Evolutionary conservation across 2,888 invertebrate species (phyloP).

Genomic region (Chesias legatella): DNA sequence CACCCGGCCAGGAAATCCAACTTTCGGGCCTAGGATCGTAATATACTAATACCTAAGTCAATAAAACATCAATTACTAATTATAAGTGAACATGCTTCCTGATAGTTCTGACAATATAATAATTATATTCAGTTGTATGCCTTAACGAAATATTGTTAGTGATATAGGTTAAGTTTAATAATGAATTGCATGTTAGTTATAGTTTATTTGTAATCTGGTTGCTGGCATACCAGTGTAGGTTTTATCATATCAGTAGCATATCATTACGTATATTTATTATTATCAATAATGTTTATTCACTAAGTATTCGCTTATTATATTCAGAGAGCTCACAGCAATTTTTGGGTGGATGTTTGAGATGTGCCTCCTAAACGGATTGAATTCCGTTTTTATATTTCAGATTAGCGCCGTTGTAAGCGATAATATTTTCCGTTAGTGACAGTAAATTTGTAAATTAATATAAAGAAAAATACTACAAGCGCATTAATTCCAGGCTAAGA

Average conservation of each 20-base stretch:
- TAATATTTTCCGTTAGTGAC: too few relatives aligned
- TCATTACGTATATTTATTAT: constrained; percentile 58
- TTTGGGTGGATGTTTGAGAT: neutral
- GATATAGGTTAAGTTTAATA: constrained; percentile 61
- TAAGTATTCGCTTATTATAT: constrained; percentile 18
- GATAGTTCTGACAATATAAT: constrained; percentile 77
- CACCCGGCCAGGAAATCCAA: too few relatives aligned
- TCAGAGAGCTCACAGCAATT: constrained; percentile 4
- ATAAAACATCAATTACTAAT: constrained; percentile 71
- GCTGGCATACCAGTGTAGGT: constrained; percentile 72
- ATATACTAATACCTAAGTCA: constrained; percentile 52
- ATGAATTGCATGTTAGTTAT: constrained; percentile 65
- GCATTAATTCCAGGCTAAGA: too few relatives aligned
- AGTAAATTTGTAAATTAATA: too few relatives aligned
- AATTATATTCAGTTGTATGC: constrained; percentile 64
- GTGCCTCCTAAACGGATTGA: too few relatives aligned
- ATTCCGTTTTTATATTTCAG: too few relatives aligned
- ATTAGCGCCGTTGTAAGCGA: too few relatives aligned
- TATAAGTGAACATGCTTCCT: constrained; percentile 76
- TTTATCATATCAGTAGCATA: constrained; percentile 79
- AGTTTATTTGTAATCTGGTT: constrained; percentile 42
- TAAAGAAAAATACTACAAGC: too few relatives aligned
- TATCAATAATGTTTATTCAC: constrained; percentile 44
- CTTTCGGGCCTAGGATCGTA: too few relatives aligned
- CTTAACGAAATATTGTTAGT: constrained; percentile 73